Evolutionary conservation across 2,888 invertebrate species (phyloP).

Genomic region (Heteropelma amictum): DNA sequence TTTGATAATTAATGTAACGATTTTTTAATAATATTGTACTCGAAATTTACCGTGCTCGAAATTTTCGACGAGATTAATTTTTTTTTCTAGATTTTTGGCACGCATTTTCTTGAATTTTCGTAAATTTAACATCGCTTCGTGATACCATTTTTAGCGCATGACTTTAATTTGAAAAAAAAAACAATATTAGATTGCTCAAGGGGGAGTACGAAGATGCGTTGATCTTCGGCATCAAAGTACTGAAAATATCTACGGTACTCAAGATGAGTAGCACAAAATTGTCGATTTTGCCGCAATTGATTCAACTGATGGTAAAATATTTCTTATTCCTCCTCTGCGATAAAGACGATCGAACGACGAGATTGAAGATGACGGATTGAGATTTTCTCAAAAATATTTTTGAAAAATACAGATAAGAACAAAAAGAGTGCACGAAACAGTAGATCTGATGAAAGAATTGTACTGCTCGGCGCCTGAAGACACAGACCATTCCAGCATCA

Average conservation of each 20-base stretch:
- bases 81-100: background rate
- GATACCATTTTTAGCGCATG: background rate
- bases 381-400: too few species aligned
- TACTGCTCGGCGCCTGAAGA: conserved; percentile 67
- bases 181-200: conserved; percentile 56
- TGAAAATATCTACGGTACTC: conserved; percentile 61
- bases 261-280: conserved; percentile 58
- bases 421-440: conserved; percentile 79
- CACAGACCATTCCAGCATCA: conserved; percentile 68
- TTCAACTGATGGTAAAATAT: conserved; percentile 62
- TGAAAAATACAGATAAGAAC: conserved; percentile 70
- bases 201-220: conserved; percentile 62
- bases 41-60: too few species aligned
- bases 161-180: background rate
- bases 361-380: background rate
- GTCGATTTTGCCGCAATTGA: conserved; percentile 62
- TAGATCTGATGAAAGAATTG: conserved; percentile 78
- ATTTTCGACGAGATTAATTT: too few species aligned
- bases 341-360: background rate
- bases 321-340: background rate
- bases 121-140: too few species aligned
- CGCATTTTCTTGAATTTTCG: background rate
- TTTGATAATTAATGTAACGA: too few species aligned
- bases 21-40: too few species aligned
- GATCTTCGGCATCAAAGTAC: conserved; percentile 61